phyloP scores from a whole-genome alignment of 1,140 invertebrate genomes.

The Magallana gigas region DNA sequence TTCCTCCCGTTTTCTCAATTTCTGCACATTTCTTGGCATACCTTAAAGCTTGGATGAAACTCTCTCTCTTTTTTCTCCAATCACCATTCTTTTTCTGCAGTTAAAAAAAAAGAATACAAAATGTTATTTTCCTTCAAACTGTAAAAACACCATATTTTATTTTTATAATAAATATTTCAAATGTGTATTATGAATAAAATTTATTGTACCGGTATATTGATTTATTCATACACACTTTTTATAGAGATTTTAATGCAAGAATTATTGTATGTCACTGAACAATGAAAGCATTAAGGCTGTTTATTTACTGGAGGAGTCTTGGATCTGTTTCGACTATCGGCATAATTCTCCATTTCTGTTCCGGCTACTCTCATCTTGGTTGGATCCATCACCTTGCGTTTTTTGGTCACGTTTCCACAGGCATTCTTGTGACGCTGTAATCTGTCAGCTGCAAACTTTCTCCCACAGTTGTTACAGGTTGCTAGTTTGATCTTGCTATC shows the following conservation, averaged over 20 bases:
- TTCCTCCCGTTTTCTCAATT: conserved; percentile 91
- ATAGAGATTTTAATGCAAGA: background rate
- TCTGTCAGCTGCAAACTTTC: conserved; percentile 88
- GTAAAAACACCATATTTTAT: no score
- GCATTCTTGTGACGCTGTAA: conserved; percentile 87
- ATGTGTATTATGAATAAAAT: no score
- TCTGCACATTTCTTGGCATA: conserved; percentile 92
- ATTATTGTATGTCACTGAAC: no score
- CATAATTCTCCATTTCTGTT: conserved; percentile 91
- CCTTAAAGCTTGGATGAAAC: conserved; percentile 93
- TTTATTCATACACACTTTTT: no score
- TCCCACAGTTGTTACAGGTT: conserved; percentile 78
- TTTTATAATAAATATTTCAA: no score
- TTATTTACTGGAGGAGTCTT: conserved; percentile 44
- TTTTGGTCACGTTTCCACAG: conserved; percentile 79
- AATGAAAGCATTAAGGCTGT: background rate
- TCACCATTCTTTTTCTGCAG: conserved; percentile 84
- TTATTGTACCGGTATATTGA: no score
- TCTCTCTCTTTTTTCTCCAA: conserved; percentile 95
- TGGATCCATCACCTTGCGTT: conserved; percentile 91
- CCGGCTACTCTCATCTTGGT: conserved; percentile 90
- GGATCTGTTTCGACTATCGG: background rate
- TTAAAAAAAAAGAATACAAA: background rate
- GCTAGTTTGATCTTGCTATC: conserved; percentile 52
- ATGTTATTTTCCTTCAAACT: background rate